Percentiles rank a stretch among this genome's conserved stretches.
These are phyloP conservation scores for Tachuris rubrigastra DNA, from an alignment of 2,113 vertebrate genomes.

Conservation along the genomic window DNA sequence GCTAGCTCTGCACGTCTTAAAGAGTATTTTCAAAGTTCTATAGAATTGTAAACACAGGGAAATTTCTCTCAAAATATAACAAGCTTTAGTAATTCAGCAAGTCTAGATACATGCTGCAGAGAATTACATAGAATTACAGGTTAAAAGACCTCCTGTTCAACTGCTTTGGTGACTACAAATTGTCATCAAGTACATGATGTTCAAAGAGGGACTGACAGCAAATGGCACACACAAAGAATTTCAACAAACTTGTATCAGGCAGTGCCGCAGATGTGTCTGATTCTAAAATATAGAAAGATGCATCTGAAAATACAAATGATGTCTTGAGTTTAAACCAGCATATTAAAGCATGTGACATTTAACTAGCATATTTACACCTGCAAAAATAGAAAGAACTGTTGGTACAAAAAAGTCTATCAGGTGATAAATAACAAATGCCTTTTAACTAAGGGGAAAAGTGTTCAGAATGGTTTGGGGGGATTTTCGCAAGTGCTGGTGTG, in stretches of 20 bases:
- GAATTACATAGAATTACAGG: not conserved
- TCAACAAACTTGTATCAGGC: not conserved
- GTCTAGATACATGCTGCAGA: not conserved
- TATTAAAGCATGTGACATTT: not conserved
- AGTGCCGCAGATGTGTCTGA: not conserved
- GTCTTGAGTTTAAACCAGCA: not conserved
- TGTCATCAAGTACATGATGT: not conserved
- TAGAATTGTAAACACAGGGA: not conserved
- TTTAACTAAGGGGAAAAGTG: not conserved
- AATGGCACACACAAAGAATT: not conserved
- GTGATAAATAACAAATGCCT: not conserved
- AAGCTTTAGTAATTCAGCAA: not conserved
- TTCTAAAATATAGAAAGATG: not conserved
- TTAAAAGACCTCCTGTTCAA: not conserved
- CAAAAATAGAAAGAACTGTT: not conserved
- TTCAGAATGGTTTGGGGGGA: not conserved
- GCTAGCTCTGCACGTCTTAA: not conserved
- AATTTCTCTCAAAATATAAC: not conserved
- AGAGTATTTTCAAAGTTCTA: not conserved
- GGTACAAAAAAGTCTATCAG: not conserved
- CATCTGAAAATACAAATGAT: not conserved
- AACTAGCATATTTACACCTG: not conserved
- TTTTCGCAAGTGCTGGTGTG: not conserved
- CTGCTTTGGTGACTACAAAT: not conserved
- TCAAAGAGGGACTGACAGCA: not conserved